Evolutionary conservation across 2,888 invertebrate species (phyloP), one percentile per base, ranked within the genome.

Genomic region (Diadegma fenestrale): DNA sequence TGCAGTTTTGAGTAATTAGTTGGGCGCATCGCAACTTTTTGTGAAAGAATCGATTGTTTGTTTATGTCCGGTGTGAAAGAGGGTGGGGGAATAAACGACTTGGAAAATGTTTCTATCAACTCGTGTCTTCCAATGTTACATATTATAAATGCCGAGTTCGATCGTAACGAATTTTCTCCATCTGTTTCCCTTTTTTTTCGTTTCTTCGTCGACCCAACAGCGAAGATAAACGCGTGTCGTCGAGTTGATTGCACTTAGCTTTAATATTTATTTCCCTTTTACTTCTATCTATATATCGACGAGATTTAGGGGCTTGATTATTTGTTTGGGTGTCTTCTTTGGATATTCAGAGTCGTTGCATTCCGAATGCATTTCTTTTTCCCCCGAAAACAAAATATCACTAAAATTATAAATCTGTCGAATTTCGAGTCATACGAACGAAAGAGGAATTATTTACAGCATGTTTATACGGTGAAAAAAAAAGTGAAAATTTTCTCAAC

Each of bases 121-220:
- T 90, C 88, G 89, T 90, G 90, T 91, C 91, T 91, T 91, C 90
- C 90, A 89, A 87, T 84, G 41, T 76, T 76, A 82, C 78, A 76
- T 76, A 76, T 86, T 64, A 58, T 26, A 58, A 80, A 72, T 73
- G 80, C 79, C 75, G 82, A 83, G 58, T 64, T 82, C 69, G 80
- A 75, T 84, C 73, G 61, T 72, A 54, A 71, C 64, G 64, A 41
- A 63, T 61, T 83, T 75, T 17, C 17, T 63, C 19, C 7, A 45
- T 43, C 19, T 66, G 58, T 41, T 45, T 43, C 19, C 66, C 58
- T 66, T 19, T 81, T 54, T 43, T 37, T 41, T n/a, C n/a, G n/a
- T n/a, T n/a, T n/a, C n/a, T n/a, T n/a, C 54, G 48, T 22, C 4
- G 54, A 72, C 48, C 43, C 51, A 33, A 45, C 26, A 77, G 26